Percentiles rank a stretch among this genome's conserved stretches.
Evolutionary conservation across 2,113 vertebrate genomes (phyloP).

Genomic region (Oreochromis tanganicae): DNA sequence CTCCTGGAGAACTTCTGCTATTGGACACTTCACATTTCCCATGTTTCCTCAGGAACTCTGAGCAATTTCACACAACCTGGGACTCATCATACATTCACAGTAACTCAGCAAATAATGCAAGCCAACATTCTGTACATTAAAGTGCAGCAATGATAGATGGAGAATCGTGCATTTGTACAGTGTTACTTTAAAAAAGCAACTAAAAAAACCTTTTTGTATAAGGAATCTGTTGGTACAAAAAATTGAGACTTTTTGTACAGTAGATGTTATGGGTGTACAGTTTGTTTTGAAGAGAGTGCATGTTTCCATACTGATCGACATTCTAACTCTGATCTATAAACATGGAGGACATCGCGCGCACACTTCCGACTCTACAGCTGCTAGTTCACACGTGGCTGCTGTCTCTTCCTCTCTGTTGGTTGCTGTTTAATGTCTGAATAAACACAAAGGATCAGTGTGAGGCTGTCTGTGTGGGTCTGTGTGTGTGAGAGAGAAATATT

Average conservation of each 20-base stretch:
- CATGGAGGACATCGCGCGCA: neutral
- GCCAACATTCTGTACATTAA: neutral
- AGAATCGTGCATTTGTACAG: constrained; percentile 45
- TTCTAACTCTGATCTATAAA: neutral
- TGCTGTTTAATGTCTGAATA: constrained; percentile 62
- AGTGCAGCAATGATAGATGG: neutral
- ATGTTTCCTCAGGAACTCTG: neutral
- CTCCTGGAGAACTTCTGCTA: neutral
- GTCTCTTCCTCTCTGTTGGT: constrained; percentile 42
- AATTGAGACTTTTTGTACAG: constrained; percentile 54
- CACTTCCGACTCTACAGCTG: constrained; percentile 14
- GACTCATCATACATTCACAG: neutral
- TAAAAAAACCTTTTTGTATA: constrained; percentile 55
- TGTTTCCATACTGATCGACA: constrained; percentile 41
- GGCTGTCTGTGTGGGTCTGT: neutral
- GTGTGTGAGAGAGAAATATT: neutral
- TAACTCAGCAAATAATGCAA: neutral
- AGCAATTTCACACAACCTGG: neutral
- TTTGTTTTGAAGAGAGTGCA: constrained; percentile 56
- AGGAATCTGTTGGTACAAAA: constrained; percentile 20
- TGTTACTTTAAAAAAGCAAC: constrained; percentile 28
- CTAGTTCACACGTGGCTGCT: constrained; percentile 37
- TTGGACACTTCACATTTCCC: neutral
- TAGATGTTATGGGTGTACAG: constrained; percentile 49
- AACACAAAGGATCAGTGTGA: constrained; percentile 39